Evolutionary conservation across 2,888 invertebrate genomes (phyloP).

Genomic region (Polyommatus icarus): DNA sequence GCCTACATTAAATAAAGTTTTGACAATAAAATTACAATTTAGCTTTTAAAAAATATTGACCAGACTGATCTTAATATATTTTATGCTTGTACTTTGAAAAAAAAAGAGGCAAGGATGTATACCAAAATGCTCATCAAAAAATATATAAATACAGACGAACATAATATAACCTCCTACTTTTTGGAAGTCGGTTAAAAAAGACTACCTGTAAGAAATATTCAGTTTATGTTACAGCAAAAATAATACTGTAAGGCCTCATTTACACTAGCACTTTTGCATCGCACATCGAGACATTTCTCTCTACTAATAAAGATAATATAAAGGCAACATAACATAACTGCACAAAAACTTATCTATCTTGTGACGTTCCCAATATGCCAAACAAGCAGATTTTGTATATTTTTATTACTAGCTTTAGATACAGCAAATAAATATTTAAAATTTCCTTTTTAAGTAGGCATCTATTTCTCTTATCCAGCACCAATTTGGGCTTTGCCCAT

Average conservation of each 20-base stretch:
- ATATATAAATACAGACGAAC: too few species aligned
- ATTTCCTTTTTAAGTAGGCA: not conserved
- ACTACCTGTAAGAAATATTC: not conserved
- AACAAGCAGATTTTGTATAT: not conserved
- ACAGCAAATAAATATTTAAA: too few species aligned
- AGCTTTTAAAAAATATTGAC: not conserved
- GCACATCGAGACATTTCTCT: not conserved
- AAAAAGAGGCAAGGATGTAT: not conserved
- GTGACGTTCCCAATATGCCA: too few species aligned
- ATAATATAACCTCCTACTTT: too few species aligned
- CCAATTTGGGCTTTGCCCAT: constrained; percentile 7
- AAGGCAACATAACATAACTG: too few species aligned
- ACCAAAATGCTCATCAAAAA: not conserved
- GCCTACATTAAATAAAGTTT: not conserved
- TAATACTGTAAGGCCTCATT: not conserved
- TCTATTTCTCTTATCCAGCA: not conserved
- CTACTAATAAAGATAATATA: too few species aligned
- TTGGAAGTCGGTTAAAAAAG: not conserved
- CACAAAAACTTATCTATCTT: too few species aligned
- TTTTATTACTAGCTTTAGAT: not conserved
- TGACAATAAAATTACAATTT: not conserved
- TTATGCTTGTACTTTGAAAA: not conserved
- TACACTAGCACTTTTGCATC: not conserved
- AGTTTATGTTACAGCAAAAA: not conserved
- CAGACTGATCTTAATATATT: not conserved